Evolutionary conservation across 2,797 vertebrate genomes (phyloP), one percentile per base, ranked within the genome.

Genomic region (Sebastes dallii): DNA sequence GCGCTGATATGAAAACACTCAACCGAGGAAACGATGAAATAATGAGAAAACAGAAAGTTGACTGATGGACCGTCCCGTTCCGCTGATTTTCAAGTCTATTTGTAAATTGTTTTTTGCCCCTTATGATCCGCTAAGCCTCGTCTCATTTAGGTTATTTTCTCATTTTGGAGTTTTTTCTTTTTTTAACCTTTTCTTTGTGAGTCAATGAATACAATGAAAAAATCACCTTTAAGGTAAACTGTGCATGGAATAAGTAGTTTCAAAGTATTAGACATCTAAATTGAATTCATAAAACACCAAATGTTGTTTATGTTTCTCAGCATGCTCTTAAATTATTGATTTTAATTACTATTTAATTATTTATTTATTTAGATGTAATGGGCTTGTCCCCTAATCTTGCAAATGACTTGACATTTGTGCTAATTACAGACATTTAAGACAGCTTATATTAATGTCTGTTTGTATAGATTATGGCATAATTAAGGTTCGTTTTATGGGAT

Each of bases 41-140:
- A 66, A 78, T 75, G 76, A 75, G 67, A 79, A 61, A 72, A 75
- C 54, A 60, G 10, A 60, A 32, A 70, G 27, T 20, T 68, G 29
- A 69, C 65, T 64, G 65, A 65, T 39, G 50, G 58, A 58, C 29
- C 70, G 30, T 52, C 36, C 20, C 29, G 12, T 62, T 62, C 2
- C 2, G 8, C 20, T 36, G 75, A 54, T 32, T 66, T 59, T 73
- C 59, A 36, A 8, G 30, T 64, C 42, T 22, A 20, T 29, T 34
- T 65, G 59, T 14, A 74, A 78, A 69, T 74, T 36, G 75, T 64
- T 67, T 77, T 68, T 67, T 52, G 16, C 58, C 52, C 56, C 22
- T 16, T 16, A 29, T 66, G 20, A 60, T 78, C 34, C 0, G 9
- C 25, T 50, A 20, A 73, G 20, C 30, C 54, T 74, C 16, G 16